Conservation (phyloP, 2,113 vertebrate genomes). For the Cichladusa arquata region DNA sequence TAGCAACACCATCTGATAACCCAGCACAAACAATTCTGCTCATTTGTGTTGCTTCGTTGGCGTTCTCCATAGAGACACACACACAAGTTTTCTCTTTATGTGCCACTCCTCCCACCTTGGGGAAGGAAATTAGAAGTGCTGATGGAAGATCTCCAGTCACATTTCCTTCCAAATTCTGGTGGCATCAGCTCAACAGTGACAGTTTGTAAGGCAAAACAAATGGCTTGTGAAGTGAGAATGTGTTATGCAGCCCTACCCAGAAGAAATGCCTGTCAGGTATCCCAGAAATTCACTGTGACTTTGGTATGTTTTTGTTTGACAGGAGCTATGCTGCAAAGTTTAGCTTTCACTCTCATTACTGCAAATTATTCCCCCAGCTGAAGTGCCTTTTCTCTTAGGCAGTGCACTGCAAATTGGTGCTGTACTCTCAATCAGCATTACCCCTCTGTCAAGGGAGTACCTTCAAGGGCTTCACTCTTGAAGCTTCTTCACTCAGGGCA, state of each 20-base stretch:
- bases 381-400: slow-evolving; percentile 23
- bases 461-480: slow-evolving; percentile 27
- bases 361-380: slow-evolving; percentile 10
- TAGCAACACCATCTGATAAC: background rate
- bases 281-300: background rate
- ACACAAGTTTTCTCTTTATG: background rate
- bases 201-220: background rate
- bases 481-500: background rate
- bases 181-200: background rate
- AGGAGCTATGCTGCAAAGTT: background rate
- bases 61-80: background rate
- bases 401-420: slow-evolving; percentile 7
- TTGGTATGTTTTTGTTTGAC: background rate
- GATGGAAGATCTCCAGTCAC: background rate
- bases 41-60: background rate
- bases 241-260: background rate
- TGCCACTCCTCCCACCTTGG: background rate
- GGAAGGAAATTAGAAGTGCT: background rate
- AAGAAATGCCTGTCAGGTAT: background rate
- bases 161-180: background rate
- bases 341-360: slow-evolving; percentile 3
- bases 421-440: slow-evolving; percentile 2
- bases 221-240: background rate
- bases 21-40: background rate
- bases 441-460: slow-evolving; percentile 10